Evolutionary conservation across 2,888 invertebrate genomes (phyloP), one percentile per base, ranked within the genome.

Genomic region (Dinocampus coccinellae): DNA sequence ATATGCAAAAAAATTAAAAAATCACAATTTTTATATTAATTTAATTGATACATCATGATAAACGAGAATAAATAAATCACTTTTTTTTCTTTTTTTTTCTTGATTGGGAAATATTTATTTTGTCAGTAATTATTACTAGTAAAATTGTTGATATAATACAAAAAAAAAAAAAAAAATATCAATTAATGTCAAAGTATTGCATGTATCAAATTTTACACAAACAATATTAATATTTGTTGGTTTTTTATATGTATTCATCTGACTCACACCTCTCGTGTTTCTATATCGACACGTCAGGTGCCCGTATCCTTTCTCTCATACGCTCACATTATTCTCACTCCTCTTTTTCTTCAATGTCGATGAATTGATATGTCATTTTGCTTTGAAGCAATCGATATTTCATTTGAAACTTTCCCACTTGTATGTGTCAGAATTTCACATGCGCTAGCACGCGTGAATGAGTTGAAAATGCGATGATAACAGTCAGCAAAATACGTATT

Each of bases 301-400:
- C 39, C n/a, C 39, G n/a, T n/a, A n/a, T n/a, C n/a, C n/a, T n/a
- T n/a, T n/a, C n/a, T n/a, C n/a, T n/a, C n/a, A n/a, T n/a, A n/a
- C n/a, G n/a, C n/a, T n/a, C 29, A 29, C 29, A 29, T 29, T 29
- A 29, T 55, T n/a, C n/a, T n/a, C n/a, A n/a, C n/a, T n/a, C n/a
- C n/a, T n/a, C n/a, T n/a, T n/a, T n/a, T 22, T 55, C 55, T 22
- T 22, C 11, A 13, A 47, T 34, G 33, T 33, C 60, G 69, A 72
- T 55, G 70, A 67, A 67, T 68, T 60, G 62, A 63, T 33, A 69
- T 62, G 69, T 63, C 69, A 69, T 69, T 62, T 62, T 16, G 9
- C 20, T 33, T 16, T 13, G 11, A 39, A 33, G 20, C 53, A 60
- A 69, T 52, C 61, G 52, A 66, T 66, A 66, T 66, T 66, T 66